These are phyloP conservation scores for Formica aserva DNA, from an alignment of 2,888 invertebrate genomes.

Conservation along the genomic window DNA sequence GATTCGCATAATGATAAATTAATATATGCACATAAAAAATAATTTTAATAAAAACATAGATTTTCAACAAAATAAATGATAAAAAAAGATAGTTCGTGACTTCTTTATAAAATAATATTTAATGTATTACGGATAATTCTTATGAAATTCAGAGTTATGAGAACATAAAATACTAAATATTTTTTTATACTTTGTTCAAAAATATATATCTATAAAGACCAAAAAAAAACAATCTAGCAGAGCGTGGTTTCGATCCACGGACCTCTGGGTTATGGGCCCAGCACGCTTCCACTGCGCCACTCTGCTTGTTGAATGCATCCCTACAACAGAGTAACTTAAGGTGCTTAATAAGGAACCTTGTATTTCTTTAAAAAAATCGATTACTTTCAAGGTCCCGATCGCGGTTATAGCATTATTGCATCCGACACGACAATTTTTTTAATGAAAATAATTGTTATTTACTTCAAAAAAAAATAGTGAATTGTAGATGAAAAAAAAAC, in stretches of 20 bases:
- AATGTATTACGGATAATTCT: background rate
- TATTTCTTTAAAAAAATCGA: background rate
- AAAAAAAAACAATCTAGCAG: constrained; percentile 87
- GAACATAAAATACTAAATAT: background rate
- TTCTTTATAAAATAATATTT: constrained; percentile 3
- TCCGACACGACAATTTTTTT: background rate
- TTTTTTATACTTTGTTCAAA: background rate
- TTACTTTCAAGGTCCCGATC: background rate
- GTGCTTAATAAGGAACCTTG: background rate
- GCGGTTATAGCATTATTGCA: background rate
- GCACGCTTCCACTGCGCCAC: constrained; percentile 95
- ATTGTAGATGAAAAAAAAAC: background rate
- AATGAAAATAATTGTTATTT: background rate
- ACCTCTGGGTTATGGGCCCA: constrained; percentile 96
- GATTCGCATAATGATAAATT: background rate
- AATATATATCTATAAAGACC: background rate
- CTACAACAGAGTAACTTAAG: background rate
- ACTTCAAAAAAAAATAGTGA: background rate
- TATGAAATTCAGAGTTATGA: background rate
- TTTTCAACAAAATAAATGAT: background rate
- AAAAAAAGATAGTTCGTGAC: background rate
- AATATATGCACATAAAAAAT: background rate
- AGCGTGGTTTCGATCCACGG: constrained; percentile 96
- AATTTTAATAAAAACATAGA: background rate
- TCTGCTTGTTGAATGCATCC: constrained; percentile 87